Evolutionary conservation across 2,113 vertebrate genomes (phyloP).

Genomic region (Platichthys flesus): DNA sequence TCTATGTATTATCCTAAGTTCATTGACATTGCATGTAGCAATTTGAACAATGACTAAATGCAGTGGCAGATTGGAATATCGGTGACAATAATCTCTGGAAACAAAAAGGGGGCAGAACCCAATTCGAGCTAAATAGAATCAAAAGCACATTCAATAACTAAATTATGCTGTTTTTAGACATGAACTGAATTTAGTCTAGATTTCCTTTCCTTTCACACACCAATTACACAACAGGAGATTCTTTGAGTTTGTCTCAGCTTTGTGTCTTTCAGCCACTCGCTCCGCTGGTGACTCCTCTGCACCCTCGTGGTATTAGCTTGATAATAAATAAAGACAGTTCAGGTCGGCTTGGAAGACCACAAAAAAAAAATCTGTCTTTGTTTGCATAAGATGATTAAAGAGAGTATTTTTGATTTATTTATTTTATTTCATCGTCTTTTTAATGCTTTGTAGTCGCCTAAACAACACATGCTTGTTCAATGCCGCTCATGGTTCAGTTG

Average conservation of each 20-base stretch:
- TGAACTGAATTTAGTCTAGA: background rate
- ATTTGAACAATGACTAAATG: conserved; percentile 33
- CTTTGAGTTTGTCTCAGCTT: no score
- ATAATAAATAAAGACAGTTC: background rate
- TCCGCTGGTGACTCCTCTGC: no score
- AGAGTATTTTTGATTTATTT: no score
- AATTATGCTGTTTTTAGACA: background rate
- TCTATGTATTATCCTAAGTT: conserved; percentile 43
- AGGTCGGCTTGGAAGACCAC: background rate
- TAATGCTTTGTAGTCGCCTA: no score
- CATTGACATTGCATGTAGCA: conserved; percentile 50
- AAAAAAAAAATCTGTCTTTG: no score
- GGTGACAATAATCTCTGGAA: conserved; percentile 44
- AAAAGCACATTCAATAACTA: conserved; percentile 1
- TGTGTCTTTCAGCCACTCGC: no score
- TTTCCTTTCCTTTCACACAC: background rate
- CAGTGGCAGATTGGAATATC: conserved; percentile 33
- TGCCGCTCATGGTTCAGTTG: background rate
- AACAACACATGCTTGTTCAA: background rate
- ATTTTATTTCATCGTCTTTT: no score
- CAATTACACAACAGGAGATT: no score
- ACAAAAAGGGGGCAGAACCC: background rate
- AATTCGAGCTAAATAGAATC: background rate
- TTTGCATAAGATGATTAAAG: no score
- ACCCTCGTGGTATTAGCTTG: no score